A percentile compares a stretch with the other conserved stretches of the same genome.
These are phyloP conservation scores for Eriocheir sinensis DNA, from an alignment of 1,140 invertebrate species.

Conservation along the genomic window DNA sequence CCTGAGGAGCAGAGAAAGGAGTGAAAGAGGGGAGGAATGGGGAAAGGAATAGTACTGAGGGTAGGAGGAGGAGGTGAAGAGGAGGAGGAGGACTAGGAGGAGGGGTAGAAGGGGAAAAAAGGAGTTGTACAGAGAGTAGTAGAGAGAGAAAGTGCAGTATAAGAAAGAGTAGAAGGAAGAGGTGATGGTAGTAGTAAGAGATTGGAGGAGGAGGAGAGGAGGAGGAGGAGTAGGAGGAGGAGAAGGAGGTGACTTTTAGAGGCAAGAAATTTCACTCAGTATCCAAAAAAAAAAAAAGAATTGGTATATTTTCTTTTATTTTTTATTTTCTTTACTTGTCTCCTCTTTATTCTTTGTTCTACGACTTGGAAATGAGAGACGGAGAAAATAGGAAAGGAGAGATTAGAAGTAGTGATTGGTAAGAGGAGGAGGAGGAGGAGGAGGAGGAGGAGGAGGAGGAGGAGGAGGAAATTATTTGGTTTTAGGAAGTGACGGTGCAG, in stretches of 20 bases:
- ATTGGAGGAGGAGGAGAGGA: background rate
- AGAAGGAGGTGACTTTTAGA: background rate
- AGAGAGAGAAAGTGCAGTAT: background rate
- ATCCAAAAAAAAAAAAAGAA: background rate
- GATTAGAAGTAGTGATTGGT: too few relatives aligned
- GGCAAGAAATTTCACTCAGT: background rate
- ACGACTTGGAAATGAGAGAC: background rate
- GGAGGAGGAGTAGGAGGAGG: background rate
- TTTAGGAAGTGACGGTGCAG: background rate
- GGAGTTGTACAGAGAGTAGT: too few relatives aligned
- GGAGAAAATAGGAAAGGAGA: background rate
- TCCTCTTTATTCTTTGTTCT: too few relatives aligned
- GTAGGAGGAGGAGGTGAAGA: background rate
- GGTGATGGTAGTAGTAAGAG: background rate
- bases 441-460: too few relatives aligned
- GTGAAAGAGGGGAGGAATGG: background rate
- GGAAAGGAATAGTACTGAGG: too few relatives aligned
- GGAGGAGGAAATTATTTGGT: too few relatives aligned
- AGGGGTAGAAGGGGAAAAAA: background rate
- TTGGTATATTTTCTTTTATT: background rate
- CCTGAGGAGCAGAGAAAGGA: background rate
- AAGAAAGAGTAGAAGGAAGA: background rate
- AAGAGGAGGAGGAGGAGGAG: too few relatives aligned
- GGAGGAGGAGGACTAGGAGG: background rate
- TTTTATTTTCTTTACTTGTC: background rate